A percentile compares a stretch with the other conserved stretches of the same genome.
Conservation (phyloP, 2,113 vertebrate genomes). For the Apus apus region DNA sequence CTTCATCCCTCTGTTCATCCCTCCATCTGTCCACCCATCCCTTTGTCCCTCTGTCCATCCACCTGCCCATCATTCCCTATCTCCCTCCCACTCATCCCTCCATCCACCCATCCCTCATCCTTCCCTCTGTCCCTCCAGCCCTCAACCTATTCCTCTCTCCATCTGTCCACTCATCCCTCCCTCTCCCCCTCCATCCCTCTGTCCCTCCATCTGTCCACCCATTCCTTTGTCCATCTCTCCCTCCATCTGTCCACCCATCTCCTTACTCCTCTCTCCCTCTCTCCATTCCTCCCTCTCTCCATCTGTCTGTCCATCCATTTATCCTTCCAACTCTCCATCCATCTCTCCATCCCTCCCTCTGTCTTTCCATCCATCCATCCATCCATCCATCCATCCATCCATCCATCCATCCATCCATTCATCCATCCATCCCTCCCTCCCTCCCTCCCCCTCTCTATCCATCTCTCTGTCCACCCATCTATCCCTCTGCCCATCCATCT, state of each 20-base stretch:
- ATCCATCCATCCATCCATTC: rapidly evolving
- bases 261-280: too few species aligned
- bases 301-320: neutral
- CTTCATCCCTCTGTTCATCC: neutral
- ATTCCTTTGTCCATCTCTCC: rapidly evolving
- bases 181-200: too few species aligned
- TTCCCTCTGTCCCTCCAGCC: rapidly evolving
- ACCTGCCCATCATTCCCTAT: too few species aligned
- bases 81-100: neutral
- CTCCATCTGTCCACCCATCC: too few species aligned
- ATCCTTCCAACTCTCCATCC: too few species aligned
- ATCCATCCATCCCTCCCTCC: neutral
- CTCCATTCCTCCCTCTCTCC: neutral
- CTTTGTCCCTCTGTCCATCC: neutral
- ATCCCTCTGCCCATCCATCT: too few species aligned
- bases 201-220: neutral
- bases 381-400: neutral
- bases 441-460: too few species aligned
- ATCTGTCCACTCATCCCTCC: too few species aligned
- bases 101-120: rapidly evolving
- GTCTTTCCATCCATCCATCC: neutral
- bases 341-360: neutral
- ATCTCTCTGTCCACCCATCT: too few species aligned
- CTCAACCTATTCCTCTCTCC: neutral
- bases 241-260: too few species aligned